phyloP scores from a whole-genome alignment of 2,797 vertebrate genomes.

The Microctenopoma stevenorrisi region DNA sequence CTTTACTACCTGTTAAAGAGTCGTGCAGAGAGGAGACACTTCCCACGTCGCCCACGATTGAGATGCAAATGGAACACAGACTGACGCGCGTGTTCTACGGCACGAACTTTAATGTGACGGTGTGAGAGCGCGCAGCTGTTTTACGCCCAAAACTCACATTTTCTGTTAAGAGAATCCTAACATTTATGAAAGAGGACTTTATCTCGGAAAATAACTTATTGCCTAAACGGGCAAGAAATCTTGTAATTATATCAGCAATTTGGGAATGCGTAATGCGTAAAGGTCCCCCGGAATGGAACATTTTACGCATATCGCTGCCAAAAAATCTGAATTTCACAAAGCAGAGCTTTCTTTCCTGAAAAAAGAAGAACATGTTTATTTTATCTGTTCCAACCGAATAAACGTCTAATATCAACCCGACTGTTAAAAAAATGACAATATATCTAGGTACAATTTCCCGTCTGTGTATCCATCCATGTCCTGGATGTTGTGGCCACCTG shows the following conservation, averaged over 20 bases:
- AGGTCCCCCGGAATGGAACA: background rate
- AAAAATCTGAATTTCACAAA: background rate
- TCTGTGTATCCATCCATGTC: no score
- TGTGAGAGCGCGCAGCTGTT: background rate
- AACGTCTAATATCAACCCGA: background rate
- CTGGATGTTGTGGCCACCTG: no score
- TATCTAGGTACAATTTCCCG: no score
- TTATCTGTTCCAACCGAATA: background rate
- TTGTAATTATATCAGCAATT: no score
- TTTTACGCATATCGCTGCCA: no score
- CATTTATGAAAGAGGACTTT: no score
- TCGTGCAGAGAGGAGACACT: background rate
- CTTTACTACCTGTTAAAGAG: conserved; percentile 39
- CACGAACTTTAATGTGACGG: background rate
- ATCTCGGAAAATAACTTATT: background rate
- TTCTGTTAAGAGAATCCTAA: no score
- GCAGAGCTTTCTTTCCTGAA: background rate
- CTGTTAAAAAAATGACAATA: accelerated
- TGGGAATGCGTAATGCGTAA: no score
- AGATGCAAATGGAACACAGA: conserved; percentile 12
- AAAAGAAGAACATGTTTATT: background rate
- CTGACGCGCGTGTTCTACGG: accelerated
- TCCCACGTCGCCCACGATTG: background rate
- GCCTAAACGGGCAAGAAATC: no score
- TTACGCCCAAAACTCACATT: background rate